Evolutionary conservation across 1,140 invertebrate species (phyloP).

Genomic region (Teleogryllus occipitalis): DNA sequence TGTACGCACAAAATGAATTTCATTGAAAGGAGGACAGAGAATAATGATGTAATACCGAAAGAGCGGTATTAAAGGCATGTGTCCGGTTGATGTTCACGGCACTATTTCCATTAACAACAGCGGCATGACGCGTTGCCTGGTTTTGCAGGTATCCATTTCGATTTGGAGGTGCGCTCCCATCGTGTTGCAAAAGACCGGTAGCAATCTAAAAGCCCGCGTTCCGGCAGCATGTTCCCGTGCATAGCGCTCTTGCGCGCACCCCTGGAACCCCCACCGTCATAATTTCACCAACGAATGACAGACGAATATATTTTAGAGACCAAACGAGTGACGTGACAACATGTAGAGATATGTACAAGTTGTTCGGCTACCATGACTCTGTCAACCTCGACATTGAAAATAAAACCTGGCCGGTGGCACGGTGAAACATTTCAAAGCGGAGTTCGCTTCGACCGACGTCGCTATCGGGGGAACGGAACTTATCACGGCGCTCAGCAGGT

Average conservation of each 20-base stretch:
- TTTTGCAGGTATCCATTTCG: no score
- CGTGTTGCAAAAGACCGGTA: no score
- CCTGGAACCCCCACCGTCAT: neutral
- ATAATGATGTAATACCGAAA: no score
- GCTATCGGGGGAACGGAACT: neutral
- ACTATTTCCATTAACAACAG: no score
- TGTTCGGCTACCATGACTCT: neutral
- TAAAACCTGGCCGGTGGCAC: neutral
- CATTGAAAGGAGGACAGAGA: no score
- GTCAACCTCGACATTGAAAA: neutral
- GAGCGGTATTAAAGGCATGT: no score
- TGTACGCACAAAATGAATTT: no score
- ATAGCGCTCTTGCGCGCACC: neutral
- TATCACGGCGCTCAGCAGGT: neutral
- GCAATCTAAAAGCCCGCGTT: no score
- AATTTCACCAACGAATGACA: neutral
- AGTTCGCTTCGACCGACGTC: neutral
- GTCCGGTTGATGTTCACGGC: no score
- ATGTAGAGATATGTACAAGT: neutral
- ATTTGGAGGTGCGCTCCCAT: no score
- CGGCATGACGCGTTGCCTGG: no score
- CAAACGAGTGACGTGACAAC: neutral
- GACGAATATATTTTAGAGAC: neutral
- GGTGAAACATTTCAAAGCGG: neutral
- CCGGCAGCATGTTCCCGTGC: no score